Percentiles rank a stretch among this genome's conserved stretches.
phyloP scores from a whole-genome alignment of 2,113 vertebrate species.

The Ammospiza caudacuta region DNA sequence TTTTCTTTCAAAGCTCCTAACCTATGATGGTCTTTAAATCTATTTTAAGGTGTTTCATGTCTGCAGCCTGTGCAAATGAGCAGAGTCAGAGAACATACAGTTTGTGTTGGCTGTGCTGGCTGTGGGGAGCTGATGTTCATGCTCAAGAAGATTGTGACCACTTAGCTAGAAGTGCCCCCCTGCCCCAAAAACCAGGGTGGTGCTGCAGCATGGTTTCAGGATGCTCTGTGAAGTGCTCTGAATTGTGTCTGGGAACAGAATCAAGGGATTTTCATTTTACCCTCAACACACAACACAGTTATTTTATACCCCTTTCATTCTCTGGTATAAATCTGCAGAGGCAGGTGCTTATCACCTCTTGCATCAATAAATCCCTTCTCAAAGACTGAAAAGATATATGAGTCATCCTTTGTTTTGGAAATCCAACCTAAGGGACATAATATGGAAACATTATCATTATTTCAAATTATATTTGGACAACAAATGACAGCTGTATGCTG shows the following conservation, averaged over 20 bases:
- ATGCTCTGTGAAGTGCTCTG: conserved; percentile 9
- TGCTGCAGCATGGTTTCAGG: conserved; percentile 1
- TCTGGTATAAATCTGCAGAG: conserved; percentile 53
- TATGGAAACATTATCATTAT: background rate
- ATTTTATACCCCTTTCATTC: conserved; percentile 55
- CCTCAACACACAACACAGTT: background rate
- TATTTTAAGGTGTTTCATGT: background rate
- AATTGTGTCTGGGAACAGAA: conserved; percentile 37
- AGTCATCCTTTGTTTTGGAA: conserved; percentile 70
- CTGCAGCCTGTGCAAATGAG: background rate
- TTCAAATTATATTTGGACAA: conserved; percentile 61
- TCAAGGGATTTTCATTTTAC: conserved; percentile 59
- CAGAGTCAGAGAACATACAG: rapidly evolving
- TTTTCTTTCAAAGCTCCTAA: background rate
- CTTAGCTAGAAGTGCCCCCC: background rate
- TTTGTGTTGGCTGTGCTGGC: background rate
- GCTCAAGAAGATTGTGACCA: background rate
- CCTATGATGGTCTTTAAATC: background rate
- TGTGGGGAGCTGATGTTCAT: rapidly evolving
- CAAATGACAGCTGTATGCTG: background rate
- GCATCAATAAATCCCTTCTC: conserved; percentile 66
- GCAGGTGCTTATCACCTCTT: conserved; percentile 64
- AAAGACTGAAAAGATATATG: conserved; percentile 51
- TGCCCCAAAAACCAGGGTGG: background rate
- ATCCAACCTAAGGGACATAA: conserved; percentile 59